Evolutionary conservation across 2,888 invertebrate species (phyloP), one percentile per base, ranked within the genome.

Genomic region (Scaptomyza caliginosa): DNA sequence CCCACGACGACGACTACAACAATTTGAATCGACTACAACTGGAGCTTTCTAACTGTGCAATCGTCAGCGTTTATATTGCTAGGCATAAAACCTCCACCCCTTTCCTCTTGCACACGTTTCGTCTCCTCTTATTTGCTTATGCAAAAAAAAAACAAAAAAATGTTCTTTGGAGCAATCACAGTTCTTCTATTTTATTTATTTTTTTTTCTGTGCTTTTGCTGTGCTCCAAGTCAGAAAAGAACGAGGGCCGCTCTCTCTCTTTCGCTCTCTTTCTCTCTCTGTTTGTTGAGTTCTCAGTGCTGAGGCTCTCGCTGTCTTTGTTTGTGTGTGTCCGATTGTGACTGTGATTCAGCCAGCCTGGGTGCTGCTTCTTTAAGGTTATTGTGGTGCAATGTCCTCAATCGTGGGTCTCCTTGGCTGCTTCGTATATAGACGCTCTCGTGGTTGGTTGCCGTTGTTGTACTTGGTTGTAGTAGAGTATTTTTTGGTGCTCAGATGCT

Each of bases 351-450:
- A 55, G 63, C 57, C 63, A 55, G 63, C 57, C 76, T 71, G 56
- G 67, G 56, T 68, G 77, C 67, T 77, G 74, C 67, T 88, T 80
- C 79, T 85, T 86, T 84, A 82, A 89, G 89, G 89, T 89, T 89
- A 89, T 78, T 89, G 66, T 74, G 81, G 89, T 89, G 86, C 87
- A 89, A 81, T 83, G 89, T 89, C 87, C 90, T 82, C 89, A 88
- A 89, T 89, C 72, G 64, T 66, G 16, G 59, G 67, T 80, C 72
- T 84, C 76, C 86, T 79, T 79, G 83, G 86, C 49, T 68, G 28
- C 21, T 26, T 51, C 13, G 32, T 13, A 13, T 34, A 4, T 6
- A 30, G 21, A 49, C 43, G 45, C 32, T 59, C 46, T 36, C 60
- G 30, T 26, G 34, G 19, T 23, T 56, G 34, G 40, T 30, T 49